These are phyloP conservation scores for Bagarius yarrelli DNA, from an alignment of 2,113 vertebrate genomes.

Conservation along the genomic window DNA sequence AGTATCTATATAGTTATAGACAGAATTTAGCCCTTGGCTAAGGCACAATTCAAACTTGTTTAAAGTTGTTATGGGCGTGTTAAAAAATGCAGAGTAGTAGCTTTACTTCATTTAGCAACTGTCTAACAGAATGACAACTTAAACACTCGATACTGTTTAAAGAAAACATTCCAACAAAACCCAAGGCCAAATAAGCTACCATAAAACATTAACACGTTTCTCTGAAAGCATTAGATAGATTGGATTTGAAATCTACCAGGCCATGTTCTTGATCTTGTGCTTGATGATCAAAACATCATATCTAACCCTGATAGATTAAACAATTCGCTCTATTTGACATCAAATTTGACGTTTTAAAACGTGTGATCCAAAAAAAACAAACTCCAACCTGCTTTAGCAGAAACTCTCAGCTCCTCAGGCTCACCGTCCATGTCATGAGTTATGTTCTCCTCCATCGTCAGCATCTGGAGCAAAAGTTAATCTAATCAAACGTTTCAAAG, in stretches of 20 bases:
- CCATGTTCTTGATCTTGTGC: not conserved
- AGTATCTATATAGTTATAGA: not conserved
- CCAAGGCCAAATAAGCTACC: not conserved
- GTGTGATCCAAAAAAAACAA: not conserved
- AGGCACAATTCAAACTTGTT: not conserved
- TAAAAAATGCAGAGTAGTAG: not conserved
- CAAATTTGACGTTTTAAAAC: not conserved
- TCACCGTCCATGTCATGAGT: conserved; percentile 15
- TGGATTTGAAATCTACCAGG: not conserved
- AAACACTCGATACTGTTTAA: no score
- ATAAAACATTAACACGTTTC: not conserved
- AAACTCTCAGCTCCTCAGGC: not conserved
- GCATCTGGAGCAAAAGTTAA: conserved; percentile 2
- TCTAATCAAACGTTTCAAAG: not conserved
- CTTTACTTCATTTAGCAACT: not conserved
- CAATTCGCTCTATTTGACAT: not conserved
- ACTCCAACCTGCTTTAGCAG: conserved; percentile 35
- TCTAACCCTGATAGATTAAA: not conserved
- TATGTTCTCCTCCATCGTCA: conserved; percentile 40
- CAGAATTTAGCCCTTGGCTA: conserved; percentile 12
- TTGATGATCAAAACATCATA: no score
- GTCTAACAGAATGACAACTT: not conserved
- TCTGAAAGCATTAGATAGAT: no score
- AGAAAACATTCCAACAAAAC: not conserved
- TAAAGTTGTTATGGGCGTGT: not conserved